A percentile compares a stretch with the other conserved stretches of the same genome.
These are phyloP conservation scores for Gryon sp. DNA, from an alignment of 1,140 invertebrate species.

Conservation along the genomic window DNA sequence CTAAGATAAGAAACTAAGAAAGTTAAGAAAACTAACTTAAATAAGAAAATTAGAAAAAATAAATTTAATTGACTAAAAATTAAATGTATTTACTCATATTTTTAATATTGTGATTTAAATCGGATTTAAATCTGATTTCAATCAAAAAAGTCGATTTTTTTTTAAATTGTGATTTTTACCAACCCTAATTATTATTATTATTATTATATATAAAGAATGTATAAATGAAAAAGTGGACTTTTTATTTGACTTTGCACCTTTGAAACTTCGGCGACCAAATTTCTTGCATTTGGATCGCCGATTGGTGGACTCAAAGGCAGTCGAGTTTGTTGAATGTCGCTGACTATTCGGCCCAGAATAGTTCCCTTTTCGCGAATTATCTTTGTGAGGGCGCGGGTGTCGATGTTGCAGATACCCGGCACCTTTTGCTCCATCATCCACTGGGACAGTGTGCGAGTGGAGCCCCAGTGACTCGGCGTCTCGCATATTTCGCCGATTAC, in stretches of 20 bases:
- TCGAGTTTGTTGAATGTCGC: conserved; percentile 52
- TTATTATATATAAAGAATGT: too few species aligned
- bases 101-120: too few species aligned
- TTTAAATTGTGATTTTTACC: too few species aligned
- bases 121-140: too few species aligned
- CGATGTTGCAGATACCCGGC: conserved; percentile 93
- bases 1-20: too few species aligned
- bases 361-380: conserved; percentile 91
- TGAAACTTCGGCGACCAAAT: conserved; percentile 96
- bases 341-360: conserved; percentile 89
- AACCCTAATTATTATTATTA: too few species aligned
- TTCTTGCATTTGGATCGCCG: conserved; percentile 90
- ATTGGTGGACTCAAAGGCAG: conserved; percentile 76
- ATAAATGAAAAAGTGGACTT: too few species aligned
- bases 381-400: conserved; percentile 93
- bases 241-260: conserved; percentile 46
- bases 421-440: conserved; percentile 91
- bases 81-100: too few species aligned
- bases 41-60: too few species aligned
- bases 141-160: too few species aligned
- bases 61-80: too few species aligned
- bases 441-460: conserved; percentile 86
- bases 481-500: conserved; percentile 95
- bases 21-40: too few species aligned
- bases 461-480: conserved; percentile 94